Percentiles rank a stretch among this genome's conserved stretches.
phyloP scores from a whole-genome alignment of 1,140 invertebrate genomes.

The Catajapyx aquilonaris region DNA sequence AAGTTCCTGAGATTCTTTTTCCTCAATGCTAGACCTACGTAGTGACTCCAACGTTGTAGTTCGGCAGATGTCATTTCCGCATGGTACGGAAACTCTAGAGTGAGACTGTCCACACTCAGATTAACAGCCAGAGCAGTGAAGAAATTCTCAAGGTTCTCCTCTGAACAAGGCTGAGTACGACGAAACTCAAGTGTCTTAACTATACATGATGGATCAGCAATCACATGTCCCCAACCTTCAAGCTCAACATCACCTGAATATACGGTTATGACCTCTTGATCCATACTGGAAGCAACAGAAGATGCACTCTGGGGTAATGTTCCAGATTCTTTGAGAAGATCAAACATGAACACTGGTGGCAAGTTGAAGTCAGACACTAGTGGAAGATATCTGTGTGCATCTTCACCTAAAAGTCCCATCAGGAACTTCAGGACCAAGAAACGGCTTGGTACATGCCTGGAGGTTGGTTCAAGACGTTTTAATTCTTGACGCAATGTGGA shows the following conservation, averaged over 20 bases:
- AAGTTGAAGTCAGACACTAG: conserved; percentile 4
- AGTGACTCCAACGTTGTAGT: neutral
- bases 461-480: neutral
- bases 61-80: neutral
- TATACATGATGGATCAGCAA: conserved; percentile 5
- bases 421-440: conserved; percentile 8
- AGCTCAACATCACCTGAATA: conserved; percentile 6
- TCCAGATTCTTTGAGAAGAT: conserved; percentile 7
- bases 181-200: conserved; percentile 5
- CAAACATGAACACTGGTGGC: conserved; percentile 5
- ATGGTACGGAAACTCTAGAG: neutral
- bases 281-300: conserved; percentile 4
- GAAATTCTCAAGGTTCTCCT: neutral
- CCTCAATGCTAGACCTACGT: neutral
- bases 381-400: conserved; percentile 2
- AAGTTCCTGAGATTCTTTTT: neutral
- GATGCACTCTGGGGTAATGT: conserved; percentile 1
- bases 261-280: conserved; percentile 6
- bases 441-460: neutral
- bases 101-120: neutral
- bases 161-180: neutral
- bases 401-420: conserved; percentile 5
- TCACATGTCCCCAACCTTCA: conserved; percentile 7
- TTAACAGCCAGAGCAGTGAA: neutral
- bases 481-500: neutral